These are phyloP conservation scores for Irena cyanogastra DNA, from an alignment of 2,113 vertebrate genomes.

Conservation along the genomic window DNA sequence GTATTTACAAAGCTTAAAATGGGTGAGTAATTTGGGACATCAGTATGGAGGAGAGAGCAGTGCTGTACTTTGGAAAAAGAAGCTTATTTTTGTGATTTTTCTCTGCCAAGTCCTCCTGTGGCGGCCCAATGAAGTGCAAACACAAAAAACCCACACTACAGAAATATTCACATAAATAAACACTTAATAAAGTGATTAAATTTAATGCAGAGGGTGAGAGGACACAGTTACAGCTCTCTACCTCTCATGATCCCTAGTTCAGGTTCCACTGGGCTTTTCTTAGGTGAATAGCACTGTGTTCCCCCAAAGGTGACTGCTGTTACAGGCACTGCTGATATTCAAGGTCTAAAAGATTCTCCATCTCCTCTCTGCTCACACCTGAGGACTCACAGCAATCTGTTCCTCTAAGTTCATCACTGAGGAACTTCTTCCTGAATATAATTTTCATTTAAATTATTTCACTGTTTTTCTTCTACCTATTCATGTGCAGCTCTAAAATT, in stretches of 20 bases:
- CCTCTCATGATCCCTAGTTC: neutral
- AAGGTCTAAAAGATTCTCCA: neutral
- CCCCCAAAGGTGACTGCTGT: neutral
- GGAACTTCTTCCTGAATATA: neutral
- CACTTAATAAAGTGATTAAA: no score
- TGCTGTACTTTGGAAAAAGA: neutral
- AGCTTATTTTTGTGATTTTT: neutral
- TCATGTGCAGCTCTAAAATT: neutral
- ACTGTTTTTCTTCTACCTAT: neutral
- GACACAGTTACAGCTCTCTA: neutral
- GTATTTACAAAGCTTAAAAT: neutral
- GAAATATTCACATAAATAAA: no score
- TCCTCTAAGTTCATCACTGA: neutral
- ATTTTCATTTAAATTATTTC: neutral
- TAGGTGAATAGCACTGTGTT: neutral
- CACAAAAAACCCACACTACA: no score
- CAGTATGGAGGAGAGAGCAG: neutral
- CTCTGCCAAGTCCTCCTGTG: neutral
- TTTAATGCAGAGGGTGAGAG: neutral
- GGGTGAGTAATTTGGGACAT: neutral
- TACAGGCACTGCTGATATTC: neutral
- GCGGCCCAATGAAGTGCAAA: neutral
- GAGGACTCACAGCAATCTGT: neutral
- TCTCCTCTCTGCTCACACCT: neutral
- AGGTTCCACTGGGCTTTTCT: neutral